Evolutionary conservation across 1,140 invertebrate genomes (phyloP).

Genomic region (Bombus breviceps): DNA sequence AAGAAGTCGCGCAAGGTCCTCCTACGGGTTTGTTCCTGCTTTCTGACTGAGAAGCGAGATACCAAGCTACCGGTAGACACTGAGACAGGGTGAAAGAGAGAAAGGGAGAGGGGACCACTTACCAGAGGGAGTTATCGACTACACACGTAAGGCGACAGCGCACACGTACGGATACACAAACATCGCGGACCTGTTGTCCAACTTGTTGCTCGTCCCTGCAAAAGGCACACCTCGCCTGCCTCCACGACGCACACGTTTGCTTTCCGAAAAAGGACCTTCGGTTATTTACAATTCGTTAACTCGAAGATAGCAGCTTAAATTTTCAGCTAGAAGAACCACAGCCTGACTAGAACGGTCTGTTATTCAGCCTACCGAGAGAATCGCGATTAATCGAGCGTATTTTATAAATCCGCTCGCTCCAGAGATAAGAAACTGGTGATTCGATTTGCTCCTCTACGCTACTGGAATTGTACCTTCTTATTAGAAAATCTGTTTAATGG

Average conservation of each 20-base stretch:
- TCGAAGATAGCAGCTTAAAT: not conserved
- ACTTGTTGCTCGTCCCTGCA: slow-evolving; percentile 77
- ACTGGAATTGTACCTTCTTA: not conserved
- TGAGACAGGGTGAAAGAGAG: not conserved
- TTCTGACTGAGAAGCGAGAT: not conserved
- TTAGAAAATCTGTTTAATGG: not conserved
- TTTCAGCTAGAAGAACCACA: not conserved
- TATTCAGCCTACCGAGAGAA: too few relatives aligned
- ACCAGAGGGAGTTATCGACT: slow-evolving; percentile 65
- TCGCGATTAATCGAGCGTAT: too few relatives aligned
- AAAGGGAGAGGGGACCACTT: slow-evolving; percentile 32
- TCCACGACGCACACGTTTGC: slow-evolving; percentile 28
- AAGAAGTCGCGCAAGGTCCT: not conserved
- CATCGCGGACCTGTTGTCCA: slow-evolving; percentile 81
- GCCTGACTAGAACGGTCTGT: too few relatives aligned
- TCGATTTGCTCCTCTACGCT: not conserved
- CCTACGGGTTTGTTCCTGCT: not conserved
- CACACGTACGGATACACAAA: slow-evolving; percentile 74
- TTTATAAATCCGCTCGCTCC: too few relatives aligned
- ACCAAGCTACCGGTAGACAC: not conserved
- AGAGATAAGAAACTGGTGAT: not conserved
- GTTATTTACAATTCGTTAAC: not conserved
- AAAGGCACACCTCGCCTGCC: slow-evolving; percentile 64
- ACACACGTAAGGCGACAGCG: slow-evolving; percentile 68
- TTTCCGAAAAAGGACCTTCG: slow-evolving; percentile 59